Conservation (phyloP, 2,113 vertebrate species). For the Trematomus loennbergii region DNA sequence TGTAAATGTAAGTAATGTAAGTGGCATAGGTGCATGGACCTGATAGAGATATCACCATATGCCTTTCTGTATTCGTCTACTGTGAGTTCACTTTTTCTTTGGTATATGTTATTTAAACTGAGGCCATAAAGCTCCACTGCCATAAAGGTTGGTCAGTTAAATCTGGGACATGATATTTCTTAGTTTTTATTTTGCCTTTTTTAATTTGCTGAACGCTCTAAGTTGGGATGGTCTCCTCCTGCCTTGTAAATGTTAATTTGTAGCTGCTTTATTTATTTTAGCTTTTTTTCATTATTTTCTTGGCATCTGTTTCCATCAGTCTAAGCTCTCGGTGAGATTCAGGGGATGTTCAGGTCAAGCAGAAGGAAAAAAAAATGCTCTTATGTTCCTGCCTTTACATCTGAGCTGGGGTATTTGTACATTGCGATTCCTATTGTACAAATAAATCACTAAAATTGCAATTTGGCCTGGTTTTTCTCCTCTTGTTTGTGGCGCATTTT, state of each 20-base stretch:
- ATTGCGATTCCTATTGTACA: conserved; percentile 80
- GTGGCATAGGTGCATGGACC: conserved; percentile 58
- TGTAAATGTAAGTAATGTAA: conserved; percentile 57
- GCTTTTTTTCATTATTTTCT: conserved; percentile 29
- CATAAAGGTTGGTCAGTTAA: conserved; percentile 55
- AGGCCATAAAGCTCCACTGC: conserved; percentile 68
- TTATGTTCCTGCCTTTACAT: conserved; percentile 67
- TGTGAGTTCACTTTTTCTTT: conserved; percentile 54
- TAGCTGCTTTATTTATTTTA: conserved; percentile 66
- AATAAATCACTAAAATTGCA: conserved; percentile 86
- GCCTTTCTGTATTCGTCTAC: conserved; percentile 71
- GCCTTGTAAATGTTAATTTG: conserved; percentile 51
- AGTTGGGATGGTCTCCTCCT: conserved; percentile 46
- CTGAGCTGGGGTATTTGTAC: conserved; percentile 76
- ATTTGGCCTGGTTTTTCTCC: conserved; percentile 14
- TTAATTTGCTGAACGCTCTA: conserved; percentile 56
- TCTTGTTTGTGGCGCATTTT: conserved; percentile 11
- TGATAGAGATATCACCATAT: conserved; percentile 62
- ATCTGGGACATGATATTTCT: conserved; percentile 29
- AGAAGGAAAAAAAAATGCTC: conserved; percentile 55
- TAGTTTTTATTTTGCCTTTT: conserved; percentile 61
- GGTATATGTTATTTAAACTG: conserved; percentile 53
- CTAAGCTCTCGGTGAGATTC: conserved; percentile 63
- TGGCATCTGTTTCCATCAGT: conserved; percentile 51
- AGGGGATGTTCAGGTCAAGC: conserved; percentile 77